Evolutionary conservation across 2,797 vertebrate genomes (phyloP).

Genomic region (Phataginus tricuspis): DNA sequence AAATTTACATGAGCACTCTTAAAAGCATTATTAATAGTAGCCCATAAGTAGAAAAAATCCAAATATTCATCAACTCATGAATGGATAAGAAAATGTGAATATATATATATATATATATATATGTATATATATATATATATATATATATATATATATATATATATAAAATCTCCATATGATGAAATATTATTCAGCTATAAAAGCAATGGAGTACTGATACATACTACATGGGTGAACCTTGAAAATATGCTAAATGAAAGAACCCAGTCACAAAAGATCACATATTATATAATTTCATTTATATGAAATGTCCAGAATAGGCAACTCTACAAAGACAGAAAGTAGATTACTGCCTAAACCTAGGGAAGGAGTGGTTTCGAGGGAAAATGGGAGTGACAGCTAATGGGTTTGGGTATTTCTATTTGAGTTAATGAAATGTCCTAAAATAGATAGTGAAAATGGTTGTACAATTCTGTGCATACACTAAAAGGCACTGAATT

Average conservation of each 20-base stretch:
- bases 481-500: background rate
- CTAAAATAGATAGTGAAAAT: background rate
- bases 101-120: background rate
- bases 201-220: background rate
- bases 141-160: background rate
- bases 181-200: conserved; percentile 14
- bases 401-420: background rate
- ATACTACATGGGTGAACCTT: background rate
- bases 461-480: background rate
- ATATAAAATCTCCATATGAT: background rate
- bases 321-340: background rate
- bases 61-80: background rate
- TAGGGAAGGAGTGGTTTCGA: background rate
- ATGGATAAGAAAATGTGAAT: background rate
- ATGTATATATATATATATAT: background rate
- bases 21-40: background rate
- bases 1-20: background rate
- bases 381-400: background rate
- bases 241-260: conserved; percentile 30
- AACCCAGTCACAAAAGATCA: conserved; percentile 25
- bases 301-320: conserved; percentile 8
- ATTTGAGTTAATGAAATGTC: conserved; percentile 28
- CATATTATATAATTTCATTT: background rate
- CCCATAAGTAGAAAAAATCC: background rate
- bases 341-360: background rate